These are phyloP conservation scores for Andricus curvator DNA, from an alignment of 2,888 invertebrate species.

Conservation along the genomic window DNA sequence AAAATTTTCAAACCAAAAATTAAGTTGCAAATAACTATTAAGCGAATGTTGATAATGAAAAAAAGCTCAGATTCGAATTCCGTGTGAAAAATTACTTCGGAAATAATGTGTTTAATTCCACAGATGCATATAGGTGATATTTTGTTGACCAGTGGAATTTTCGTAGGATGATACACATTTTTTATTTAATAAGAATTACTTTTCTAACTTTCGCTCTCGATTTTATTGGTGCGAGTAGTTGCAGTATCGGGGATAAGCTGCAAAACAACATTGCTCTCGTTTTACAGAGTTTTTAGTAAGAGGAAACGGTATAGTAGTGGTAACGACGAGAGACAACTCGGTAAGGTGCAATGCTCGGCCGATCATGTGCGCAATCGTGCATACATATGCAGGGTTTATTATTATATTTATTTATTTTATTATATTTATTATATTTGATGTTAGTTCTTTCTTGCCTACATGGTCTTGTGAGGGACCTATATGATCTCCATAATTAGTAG, in stretches of 20 bases:
- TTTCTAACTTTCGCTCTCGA: neutral
- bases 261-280: neutral
- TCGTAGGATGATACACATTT: neutral
- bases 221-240: neutral
- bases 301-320: neutral
- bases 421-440: too few species aligned
- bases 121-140: too few species aligned
- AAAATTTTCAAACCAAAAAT: too few species aligned
- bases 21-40: too few species aligned
- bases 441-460: too few species aligned
- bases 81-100: too few species aligned
- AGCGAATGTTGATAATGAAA: too few species aligned
- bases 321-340: neutral
- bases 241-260: neutral
- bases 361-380: neutral
- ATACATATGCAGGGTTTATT: too few species aligned
- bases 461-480: neutral
- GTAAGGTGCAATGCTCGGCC: neutral
- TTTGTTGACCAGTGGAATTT: neutral
- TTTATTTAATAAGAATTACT: neutral
- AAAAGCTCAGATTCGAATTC: too few species aligned
- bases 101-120: too few species aligned
- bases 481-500: neutral
- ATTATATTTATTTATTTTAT: too few species aligned
- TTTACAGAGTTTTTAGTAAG: neutral